Conservation (phyloP, 2,113 vertebrate genomes). For the Agapornis roseicollis region DNA sequence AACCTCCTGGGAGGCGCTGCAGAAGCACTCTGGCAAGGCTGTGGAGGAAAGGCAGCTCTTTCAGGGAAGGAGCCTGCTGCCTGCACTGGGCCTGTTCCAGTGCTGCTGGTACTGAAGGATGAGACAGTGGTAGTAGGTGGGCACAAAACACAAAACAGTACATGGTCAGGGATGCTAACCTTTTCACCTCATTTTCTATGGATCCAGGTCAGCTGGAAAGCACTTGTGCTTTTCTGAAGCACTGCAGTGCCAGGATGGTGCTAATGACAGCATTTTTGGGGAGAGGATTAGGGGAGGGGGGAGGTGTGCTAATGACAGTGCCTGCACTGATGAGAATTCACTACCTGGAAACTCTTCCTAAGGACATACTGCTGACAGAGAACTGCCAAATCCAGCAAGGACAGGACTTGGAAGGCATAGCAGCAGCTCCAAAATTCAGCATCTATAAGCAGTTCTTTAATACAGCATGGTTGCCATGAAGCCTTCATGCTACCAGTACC, state of each 20-base stretch:
- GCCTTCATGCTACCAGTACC: background rate
- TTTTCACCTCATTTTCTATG: background rate
- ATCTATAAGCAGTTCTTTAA: background rate
- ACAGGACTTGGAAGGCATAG: background rate
- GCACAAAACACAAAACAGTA: background rate
- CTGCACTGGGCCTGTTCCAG: background rate
- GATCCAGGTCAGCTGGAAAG: background rate
- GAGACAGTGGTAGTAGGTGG: background rate
- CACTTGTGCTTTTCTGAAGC: rapidly evolving
- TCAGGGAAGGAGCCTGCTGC: background rate
- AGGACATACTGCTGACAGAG: background rate
- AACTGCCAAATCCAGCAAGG: background rate
- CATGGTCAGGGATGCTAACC: background rate
- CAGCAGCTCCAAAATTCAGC: background rate
- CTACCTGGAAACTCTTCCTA: background rate
- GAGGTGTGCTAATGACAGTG: background rate
- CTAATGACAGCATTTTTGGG: background rate
- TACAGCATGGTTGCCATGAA: background rate
- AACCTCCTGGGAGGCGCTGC: background rate
- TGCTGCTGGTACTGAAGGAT: background rate
- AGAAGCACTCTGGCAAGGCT: background rate
- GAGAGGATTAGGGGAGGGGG: rapidly evolving
- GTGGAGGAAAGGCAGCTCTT: background rate
- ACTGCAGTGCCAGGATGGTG: rapidly evolving
- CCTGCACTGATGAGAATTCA: background rate